phyloP scores from a whole-genome alignment of 2,888 invertebrate species.

The Philopedon plagiatum region DNA sequence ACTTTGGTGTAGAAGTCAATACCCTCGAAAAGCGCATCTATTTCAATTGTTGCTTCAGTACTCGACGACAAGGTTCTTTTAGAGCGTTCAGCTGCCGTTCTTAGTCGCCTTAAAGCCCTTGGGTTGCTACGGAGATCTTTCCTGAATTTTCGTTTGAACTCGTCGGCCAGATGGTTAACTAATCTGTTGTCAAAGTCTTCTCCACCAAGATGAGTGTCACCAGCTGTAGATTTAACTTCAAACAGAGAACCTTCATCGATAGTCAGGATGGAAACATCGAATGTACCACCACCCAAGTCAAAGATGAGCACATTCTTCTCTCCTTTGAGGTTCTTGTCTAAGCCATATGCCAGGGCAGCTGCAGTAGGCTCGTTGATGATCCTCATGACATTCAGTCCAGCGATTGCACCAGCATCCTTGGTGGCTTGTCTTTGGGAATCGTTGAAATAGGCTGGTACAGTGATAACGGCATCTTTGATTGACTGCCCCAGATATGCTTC shows the following conservation, averaged over 20 bases:
- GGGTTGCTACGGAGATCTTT: conserved; percentile 76
- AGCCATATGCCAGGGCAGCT: conserved; percentile 58
- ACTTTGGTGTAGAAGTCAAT: conserved; percentile 81
- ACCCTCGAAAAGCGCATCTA: conserved; percentile 84
- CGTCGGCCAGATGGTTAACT: conserved; percentile 74
- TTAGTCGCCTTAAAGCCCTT: conserved; percentile 77
- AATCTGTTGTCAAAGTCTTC: conserved; percentile 73
- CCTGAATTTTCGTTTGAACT: conserved; percentile 80
- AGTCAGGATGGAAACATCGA: conserved; percentile 87
- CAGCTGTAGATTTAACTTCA: no score
- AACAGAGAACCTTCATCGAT: no score
- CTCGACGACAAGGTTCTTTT: conserved; percentile 84
- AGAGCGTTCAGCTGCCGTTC: conserved; percentile 84
- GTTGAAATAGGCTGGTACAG: conserved; percentile 59
- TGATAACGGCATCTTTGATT: conserved; percentile 72
- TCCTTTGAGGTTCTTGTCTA: no score
- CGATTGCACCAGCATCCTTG: conserved; percentile 80
- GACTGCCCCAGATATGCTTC: conserved; percentile 69
- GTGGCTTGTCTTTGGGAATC: no score
- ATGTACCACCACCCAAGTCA: no score
- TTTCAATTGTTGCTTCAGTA: conserved; percentile 82
- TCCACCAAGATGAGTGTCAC: no score
- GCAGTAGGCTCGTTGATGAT: conserved; percentile 83
- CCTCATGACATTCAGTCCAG: conserved; percentile 81
- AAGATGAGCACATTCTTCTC: no score